Conservation (phyloP, 2,797 vertebrate species). For the Alouatta caraya region DNA sequence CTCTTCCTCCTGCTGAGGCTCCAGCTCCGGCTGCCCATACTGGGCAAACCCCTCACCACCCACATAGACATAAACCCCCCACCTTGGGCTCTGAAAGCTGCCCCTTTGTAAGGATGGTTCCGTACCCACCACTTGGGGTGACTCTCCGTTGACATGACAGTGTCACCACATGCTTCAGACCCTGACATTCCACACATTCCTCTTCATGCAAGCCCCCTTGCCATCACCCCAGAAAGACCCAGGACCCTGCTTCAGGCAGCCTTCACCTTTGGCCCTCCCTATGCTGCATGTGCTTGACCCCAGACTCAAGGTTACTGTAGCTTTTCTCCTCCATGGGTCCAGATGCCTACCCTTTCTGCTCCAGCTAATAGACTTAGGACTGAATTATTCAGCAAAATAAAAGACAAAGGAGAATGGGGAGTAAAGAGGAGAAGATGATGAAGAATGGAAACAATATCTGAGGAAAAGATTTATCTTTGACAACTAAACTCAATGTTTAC, state of each 20-base stretch:
- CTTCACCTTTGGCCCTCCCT: background rate
- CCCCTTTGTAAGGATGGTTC: background rate
- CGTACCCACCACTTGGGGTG: fast-evolving
- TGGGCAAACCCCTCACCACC: background rate
- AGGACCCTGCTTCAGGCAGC: background rate
- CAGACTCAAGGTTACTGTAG: background rate
- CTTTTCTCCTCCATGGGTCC: background rate
- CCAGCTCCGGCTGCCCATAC: background rate
- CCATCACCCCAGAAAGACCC: background rate
- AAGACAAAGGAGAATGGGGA: background rate
- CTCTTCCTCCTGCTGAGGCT: background rate
- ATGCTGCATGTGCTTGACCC: too few relatives aligned
- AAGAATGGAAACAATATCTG: background rate
- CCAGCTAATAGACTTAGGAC: background rate
- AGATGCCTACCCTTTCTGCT: background rate
- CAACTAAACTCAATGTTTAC: background rate
- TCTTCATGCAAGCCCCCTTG: too few relatives aligned
- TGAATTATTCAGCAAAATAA: background rate
- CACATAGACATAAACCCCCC: background rate
- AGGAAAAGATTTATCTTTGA: background rate
- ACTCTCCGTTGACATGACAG: background rate
- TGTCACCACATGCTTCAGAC: background rate
- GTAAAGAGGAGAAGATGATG: background rate
- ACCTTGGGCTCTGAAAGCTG: background rate
- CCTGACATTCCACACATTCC: background rate